Percentiles rank a stretch among this genome's conserved stretches.
phyloP scores from a whole-genome alignment of 2,113 vertebrate genomes.

The Saiga tatarica region DNA sequence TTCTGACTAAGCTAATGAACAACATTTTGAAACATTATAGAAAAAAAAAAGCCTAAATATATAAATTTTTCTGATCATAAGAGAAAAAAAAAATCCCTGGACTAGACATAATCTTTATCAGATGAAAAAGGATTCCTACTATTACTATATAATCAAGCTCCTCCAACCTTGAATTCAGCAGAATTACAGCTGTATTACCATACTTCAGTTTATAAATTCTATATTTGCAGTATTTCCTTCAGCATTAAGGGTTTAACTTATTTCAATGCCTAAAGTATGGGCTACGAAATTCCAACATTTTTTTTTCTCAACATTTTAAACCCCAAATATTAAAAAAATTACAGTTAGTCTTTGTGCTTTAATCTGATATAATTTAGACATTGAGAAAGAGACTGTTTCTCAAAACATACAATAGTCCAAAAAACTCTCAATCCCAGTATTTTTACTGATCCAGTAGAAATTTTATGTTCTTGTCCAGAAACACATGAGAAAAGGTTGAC shows the following conservation, averaged over 20 bases:
- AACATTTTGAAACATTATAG: neutral
- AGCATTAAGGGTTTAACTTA: neutral
- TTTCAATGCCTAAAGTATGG: neutral
- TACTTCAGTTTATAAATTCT: neutral
- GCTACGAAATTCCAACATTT: neutral
- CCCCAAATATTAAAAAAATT: neutral
- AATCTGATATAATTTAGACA: constrained; percentile 15
- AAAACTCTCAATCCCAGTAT: neutral
- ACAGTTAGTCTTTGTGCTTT: neutral
- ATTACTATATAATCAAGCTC: neutral
- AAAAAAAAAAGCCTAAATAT: neutral
- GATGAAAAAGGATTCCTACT: neutral
- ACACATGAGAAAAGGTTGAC: neutral
- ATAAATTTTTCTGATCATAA: neutral
- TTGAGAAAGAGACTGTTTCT: neutral
- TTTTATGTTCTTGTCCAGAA: neutral
- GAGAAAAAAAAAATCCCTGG: neutral
- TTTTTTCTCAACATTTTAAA: neutral
- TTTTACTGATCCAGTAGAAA: neutral
- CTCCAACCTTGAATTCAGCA: neutral
- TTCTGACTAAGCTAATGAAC: neutral
- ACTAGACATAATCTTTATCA: neutral
- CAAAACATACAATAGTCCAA: neutral
- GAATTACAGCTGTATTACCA: neutral
- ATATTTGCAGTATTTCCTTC: neutral